A percentile compares a stretch with the other conserved stretches of the same genome.
These are phyloP conservation scores for Automeris io DNA, from an alignment of 2,888 invertebrate species.

Conservation along the genomic window DNA sequence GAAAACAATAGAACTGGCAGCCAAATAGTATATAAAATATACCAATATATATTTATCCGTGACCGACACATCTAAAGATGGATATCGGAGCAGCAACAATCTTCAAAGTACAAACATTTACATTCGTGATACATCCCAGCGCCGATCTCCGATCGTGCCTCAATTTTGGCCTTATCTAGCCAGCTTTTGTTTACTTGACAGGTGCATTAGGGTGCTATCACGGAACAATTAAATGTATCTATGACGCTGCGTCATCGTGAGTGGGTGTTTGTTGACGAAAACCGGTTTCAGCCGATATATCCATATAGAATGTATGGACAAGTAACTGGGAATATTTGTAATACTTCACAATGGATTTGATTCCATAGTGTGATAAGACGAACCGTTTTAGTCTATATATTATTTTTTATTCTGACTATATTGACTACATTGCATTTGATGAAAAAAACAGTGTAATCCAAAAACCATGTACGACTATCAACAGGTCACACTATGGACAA, in stretches of 20 bases:
- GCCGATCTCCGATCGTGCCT: constrained; percentile 53
- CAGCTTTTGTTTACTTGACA: constrained; percentile 72
- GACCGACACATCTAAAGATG: constrained; percentile 50
- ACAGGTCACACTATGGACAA: no score
- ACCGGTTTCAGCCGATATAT: constrained; percentile 5
- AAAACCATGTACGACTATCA: no score
- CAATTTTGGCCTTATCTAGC: constrained; percentile 69
- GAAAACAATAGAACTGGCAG: constrained; percentile 18
- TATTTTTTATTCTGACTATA: no score
- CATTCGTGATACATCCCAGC: constrained; percentile 48
- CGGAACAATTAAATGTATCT: constrained; percentile 74
- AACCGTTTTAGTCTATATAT: no score
- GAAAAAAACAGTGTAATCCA: no score
- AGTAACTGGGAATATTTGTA: constrained; percentile 7
- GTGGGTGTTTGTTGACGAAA: constrained; percentile 21
- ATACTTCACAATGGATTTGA: constrained; percentile 8
- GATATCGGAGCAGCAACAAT: constrained; percentile 48
- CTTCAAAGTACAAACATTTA: constrained; percentile 74
- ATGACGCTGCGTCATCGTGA: constrained; percentile 62
- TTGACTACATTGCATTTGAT: no score
- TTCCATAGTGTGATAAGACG: constrained; percentile 9
- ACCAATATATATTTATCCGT: no score
- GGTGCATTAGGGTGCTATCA: constrained; percentile 75
- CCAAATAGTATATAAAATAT: no score
- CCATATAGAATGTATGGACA: neutral